phyloP scores from a whole-genome alignment of 1,140 invertebrate genomes.

The Diprion similis region DNA sequence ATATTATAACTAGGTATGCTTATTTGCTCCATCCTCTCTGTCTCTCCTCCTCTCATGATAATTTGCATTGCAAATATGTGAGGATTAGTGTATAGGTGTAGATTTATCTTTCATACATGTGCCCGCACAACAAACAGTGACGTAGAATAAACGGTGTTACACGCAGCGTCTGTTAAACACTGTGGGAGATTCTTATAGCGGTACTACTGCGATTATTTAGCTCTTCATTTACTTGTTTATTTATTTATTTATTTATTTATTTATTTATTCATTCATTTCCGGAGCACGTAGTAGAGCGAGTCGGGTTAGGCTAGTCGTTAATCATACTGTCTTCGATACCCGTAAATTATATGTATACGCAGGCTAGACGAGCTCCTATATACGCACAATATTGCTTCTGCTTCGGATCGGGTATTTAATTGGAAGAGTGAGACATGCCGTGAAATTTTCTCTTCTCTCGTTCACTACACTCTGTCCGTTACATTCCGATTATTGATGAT shows the following conservation, averaged over 20 bases:
- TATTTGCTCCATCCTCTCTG: too few species aligned
- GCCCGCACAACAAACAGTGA: neutral
- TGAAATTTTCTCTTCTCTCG: neutral
- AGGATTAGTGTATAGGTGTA: neutral
- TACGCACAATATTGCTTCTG: neutral
- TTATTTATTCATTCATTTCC: neutral
- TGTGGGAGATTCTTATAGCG: neutral
- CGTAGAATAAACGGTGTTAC: too few species aligned
- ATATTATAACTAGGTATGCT: too few species aligned
- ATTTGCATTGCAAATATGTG: neutral
- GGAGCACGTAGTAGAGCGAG: neutral
- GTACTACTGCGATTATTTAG: neutral
- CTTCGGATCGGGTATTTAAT: neutral
- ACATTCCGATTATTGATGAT: neutral
- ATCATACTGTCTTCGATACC: neutral
- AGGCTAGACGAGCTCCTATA: too few species aligned
- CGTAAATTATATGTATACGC: too few species aligned
- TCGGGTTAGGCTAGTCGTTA: neutral
- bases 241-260: neutral
- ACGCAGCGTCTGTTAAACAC: too few species aligned
- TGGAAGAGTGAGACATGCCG: neutral
- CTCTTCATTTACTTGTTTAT: neutral
- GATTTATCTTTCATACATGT: neutral
- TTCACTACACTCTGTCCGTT: neutral
- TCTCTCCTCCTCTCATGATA: too few species aligned